phyloP scores from a whole-genome alignment of 2,797 vertebrate species.

The Tadarida brasiliensis region DNA sequence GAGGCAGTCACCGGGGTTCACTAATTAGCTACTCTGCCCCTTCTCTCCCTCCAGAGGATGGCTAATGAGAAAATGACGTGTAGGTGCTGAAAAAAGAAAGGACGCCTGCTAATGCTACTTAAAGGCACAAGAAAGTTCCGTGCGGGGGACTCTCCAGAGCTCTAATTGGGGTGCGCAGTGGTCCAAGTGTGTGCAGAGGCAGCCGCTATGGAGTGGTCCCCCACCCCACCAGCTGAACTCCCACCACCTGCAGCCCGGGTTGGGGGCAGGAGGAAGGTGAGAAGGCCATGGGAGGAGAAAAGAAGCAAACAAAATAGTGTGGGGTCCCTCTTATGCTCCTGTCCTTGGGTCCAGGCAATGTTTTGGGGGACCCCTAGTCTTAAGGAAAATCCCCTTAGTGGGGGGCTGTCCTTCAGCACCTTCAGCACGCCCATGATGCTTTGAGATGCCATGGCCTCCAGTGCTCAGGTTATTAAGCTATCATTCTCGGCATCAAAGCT shows the following conservation, averaged over 20 bases:
- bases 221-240: not conserved
- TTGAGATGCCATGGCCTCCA: not conserved
- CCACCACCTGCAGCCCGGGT: accelerated
- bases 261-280: not conserved
- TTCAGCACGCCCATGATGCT: not conserved
- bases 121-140: not conserved
- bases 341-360: not conserved
- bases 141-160: not conserved
- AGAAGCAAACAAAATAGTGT: not conserved
- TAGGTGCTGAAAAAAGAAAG: not conserved
- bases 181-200: not conserved
- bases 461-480: too few species aligned
- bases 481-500: not conserved
- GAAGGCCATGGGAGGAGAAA: not conserved
- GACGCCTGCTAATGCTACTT: not conserved
- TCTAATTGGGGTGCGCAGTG: not conserved
- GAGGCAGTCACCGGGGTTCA: constrained; percentile 15
- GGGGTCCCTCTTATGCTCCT: not conserved
- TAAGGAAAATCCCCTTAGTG: not conserved
- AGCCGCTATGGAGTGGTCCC: not conserved
- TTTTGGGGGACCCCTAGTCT: not conserved
- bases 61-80: constrained; percentile 63
- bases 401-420: not conserved
- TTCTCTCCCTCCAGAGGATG: constrained; percentile 33
- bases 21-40: constrained; percentile 65